Percentiles rank a stretch among this genome's conserved stretches.
phyloP scores from a whole-genome alignment of 2,888 invertebrate genomes.

The Rhabditoides inermis region DNA sequence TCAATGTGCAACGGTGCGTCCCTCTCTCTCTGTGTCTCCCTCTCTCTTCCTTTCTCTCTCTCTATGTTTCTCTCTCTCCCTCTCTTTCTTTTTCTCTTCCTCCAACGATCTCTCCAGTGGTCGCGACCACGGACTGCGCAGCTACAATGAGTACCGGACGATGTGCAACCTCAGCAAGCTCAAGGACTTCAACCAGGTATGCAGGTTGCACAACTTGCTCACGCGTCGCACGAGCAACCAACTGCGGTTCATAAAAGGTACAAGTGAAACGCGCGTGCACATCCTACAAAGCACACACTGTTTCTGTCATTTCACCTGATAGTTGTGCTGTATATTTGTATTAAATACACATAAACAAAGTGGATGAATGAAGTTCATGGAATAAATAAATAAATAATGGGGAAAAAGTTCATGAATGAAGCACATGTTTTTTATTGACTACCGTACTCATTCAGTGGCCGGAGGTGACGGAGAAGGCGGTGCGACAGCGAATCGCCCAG shows the following conservation, averaged over 20 bases:
- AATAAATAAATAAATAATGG: too few relatives aligned
- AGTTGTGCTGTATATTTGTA: too few relatives aligned
- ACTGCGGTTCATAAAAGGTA: too few relatives aligned
- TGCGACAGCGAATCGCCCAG: constrained; percentile 36
- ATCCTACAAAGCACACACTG: too few relatives aligned
- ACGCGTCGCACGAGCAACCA: too few relatives aligned
- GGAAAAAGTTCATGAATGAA: too few relatives aligned
- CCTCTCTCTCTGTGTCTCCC: constrained; percentile 68
- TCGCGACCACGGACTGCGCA: constrained; percentile 79
- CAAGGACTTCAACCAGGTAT: constrained; percentile 51
- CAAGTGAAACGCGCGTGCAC: too few relatives aligned
- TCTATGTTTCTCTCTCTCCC: constrained; percentile 93
- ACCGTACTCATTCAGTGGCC: constrained; percentile 37
- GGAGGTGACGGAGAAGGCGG: constrained; percentile 40
- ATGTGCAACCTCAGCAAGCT: constrained; percentile 76
- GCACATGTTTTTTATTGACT: too few relatives aligned
- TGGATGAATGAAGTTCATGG: too few relatives aligned
- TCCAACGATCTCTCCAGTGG: constrained; percentile 88
- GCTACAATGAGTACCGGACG: constrained; percentile 75
- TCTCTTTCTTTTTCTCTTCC: constrained; percentile 53
- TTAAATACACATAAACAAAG: too few relatives aligned
- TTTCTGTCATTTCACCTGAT: too few relatives aligned
- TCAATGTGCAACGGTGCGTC: constrained; percentile 61
- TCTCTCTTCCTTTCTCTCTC: constrained; percentile 58
- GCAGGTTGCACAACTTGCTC: too few relatives aligned